These are phyloP conservation scores for Ridgeia piscesae DNA, from an alignment of 1,140 invertebrate genomes.

Conservation along the genomic window DNA sequence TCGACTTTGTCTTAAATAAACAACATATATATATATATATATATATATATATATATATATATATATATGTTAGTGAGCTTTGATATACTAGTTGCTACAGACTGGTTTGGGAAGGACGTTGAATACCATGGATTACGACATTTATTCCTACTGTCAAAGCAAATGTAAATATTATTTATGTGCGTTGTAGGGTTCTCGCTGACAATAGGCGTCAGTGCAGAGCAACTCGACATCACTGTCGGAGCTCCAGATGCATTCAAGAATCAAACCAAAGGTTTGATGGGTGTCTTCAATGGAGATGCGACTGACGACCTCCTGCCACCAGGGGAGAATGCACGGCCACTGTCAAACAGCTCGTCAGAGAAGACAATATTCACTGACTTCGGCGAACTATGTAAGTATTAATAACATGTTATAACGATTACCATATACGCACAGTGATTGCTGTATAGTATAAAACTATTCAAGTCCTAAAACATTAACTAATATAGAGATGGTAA, in stretches of 20 bases:
- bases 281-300: conserved; percentile 4
- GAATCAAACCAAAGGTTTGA: not conserved
- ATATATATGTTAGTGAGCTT: too few species aligned
- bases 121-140: too few species aligned
- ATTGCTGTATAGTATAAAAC: too few species aligned
- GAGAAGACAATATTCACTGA: not conserved
- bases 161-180: not conserved
- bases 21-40: too few species aligned
- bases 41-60: too few species aligned
- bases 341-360: not conserved
- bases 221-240: not conserved
- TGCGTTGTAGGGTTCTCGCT: not conserved
- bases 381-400: not conserved
- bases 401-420: not conserved
- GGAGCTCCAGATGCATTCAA: not conserved
- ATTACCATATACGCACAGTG: too few species aligned
- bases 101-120: too few species aligned
- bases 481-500: too few species aligned
- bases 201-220: not conserved
- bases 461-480: too few species aligned
- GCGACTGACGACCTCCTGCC: not conserved
- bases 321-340: not conserved
- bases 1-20: too few species aligned
- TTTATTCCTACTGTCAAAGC: not conserved
- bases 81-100: too few species aligned